Base-by-base conservation (phyloP, 1,140 invertebrate genomes). In the Planococcus citri region DNA sequence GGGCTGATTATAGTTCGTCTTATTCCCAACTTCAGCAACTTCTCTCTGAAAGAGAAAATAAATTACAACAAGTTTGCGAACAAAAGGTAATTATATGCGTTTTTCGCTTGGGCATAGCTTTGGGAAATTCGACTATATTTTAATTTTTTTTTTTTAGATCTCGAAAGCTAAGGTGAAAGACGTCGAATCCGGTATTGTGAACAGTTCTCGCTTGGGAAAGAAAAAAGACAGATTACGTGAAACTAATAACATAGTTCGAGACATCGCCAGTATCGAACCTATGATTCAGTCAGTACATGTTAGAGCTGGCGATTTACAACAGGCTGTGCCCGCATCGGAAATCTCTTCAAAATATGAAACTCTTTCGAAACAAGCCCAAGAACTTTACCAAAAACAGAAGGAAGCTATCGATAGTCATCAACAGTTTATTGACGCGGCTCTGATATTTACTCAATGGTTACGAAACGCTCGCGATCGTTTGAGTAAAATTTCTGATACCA, bases 1-100 rank as follows among this genome's bases (percentile, higher is more conserved):
- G 92, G 92, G 91, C 92, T n/a, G 94, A 95, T 77, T 95, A 95
- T 76, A 94, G 89, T 76, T 92, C 91, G 22, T 92, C 90, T 20
- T 94, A 94, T 74, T 87, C 88, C 14, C 92, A 95, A 75, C 79
- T 97, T 4, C 88, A 94, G 76, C 90, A 95, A 82, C 96, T 94
- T 93, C 91, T 98, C n/a, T 88, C 86, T 38, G 94, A 97, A 74
- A 85, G 93, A 73, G 93, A 97, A 80, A 89, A 90, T 0, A 93
- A 95, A 80, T 78, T 97, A n/a, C 91, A 94, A 80, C 89, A 95
- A 82, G 90, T 94, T 12, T 91, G 89, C 76, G 91, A 92, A 76
- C 88, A 89, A 73, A 92, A 90, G 78, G 84, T 77, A 70, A 72
- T 1, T 20, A 68, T 8, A 70, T 21, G 8, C 41, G 20, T 68